phyloP scores from a whole-genome alignment of 2,113 vertebrate species.

The Halcyon malimbica region DNA sequence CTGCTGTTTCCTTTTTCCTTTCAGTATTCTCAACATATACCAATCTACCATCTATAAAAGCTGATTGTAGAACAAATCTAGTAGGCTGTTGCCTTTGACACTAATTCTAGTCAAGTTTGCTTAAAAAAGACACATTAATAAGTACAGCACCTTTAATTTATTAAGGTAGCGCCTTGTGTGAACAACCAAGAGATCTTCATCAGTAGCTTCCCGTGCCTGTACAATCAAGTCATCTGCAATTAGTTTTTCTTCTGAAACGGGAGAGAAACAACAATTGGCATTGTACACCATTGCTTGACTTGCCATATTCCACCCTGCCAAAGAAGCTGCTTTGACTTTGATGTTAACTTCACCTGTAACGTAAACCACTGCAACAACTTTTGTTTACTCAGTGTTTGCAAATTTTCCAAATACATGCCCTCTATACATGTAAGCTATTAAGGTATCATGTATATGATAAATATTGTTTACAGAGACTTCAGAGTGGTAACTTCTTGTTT shows the following conservation, averaged over 20 bases:
- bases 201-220: slow-evolving; percentile 88
- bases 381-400: background rate
- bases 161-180: slow-evolving; percentile 91
- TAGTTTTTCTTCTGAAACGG: slow-evolving; percentile 89
- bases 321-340: background rate
- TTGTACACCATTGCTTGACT: background rate
- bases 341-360: background rate
- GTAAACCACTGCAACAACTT: background rate
- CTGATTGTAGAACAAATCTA: background rate
- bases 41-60: background rate
- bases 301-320: background rate
- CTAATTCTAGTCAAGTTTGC: background rate
- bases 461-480: background rate
- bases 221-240: slow-evolving; percentile 87
- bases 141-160: slow-evolving; percentile 87
- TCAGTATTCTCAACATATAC: background rate
- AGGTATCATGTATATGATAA: background rate
- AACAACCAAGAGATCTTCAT: slow-evolving; percentile 91
- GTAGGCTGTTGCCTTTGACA: background rate
- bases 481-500: background rate
- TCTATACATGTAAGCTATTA: background rate
- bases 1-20: background rate
- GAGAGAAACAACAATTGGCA: slow-evolving; percentile 36
- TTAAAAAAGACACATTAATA: background rate
- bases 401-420: background rate